These are phyloP conservation scores for Whitmania pigra DNA, from an alignment of 1,140 invertebrate genomes.

Conservation along the genomic window DNA sequence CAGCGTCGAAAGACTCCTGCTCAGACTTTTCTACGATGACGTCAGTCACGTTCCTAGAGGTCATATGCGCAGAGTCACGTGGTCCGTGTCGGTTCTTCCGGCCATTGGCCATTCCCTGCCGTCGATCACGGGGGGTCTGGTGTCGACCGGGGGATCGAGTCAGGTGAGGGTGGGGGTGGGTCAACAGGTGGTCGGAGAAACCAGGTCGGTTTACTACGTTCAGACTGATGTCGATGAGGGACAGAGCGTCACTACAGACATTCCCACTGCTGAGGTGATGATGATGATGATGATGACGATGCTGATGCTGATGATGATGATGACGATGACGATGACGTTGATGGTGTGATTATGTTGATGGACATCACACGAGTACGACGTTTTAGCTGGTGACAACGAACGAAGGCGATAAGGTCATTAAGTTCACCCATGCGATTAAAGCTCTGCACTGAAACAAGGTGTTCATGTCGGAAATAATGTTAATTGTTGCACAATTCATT, in stretches of 20 bases:
- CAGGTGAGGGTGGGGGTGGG: slow-evolving; percentile 33
- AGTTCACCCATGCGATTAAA: too few species aligned
- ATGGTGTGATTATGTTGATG: not conserved
- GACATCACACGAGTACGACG: too few species aligned
- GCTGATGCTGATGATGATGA: slow-evolving; percentile 16
- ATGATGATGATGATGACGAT: slow-evolving; percentile 11
- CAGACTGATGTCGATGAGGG: slow-evolving; percentile 66
- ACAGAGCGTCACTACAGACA: slow-evolving; percentile 44
- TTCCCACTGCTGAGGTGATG: slow-evolving; percentile 37
- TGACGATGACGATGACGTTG: slow-evolving; percentile 9
- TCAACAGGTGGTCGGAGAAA: slow-evolving; percentile 29
- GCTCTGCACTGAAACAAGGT: too few species aligned
- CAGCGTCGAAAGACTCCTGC: slow-evolving; percentile 57
- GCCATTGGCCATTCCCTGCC: not conserved
- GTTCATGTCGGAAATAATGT: too few species aligned
- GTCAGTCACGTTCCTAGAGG: slow-evolving; percentile 71
- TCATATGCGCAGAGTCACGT: slow-evolving; percentile 62
- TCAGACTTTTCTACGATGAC: slow-evolving; percentile 70
- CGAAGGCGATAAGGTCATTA: too few species aligned
- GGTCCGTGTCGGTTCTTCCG: slow-evolving; percentile 42
- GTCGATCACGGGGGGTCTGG: slow-evolving; percentile 37
- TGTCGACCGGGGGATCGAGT: slow-evolving; percentile 23
- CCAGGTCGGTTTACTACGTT: slow-evolving; percentile 54
- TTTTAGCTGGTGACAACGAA: too few species aligned
- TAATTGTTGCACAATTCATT: too few species aligned